Evolutionary conservation across 2,888 invertebrate species (phyloP), one percentile per base, ranked within the genome.

Genomic region (Zygogramma bicolorata): DNA sequence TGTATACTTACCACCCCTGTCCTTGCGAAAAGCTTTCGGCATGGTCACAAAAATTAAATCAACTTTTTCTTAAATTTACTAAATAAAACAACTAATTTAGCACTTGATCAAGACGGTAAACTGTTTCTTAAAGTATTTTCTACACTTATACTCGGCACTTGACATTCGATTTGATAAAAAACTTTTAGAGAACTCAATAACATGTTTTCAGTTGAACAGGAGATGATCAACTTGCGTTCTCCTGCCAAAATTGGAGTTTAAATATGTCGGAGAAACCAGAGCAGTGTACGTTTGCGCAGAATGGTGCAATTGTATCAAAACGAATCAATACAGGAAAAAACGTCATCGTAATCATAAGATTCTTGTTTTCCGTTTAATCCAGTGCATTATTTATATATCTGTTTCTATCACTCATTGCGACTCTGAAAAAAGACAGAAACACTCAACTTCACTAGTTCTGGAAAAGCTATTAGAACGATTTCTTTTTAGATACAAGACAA

Each of bases 61-160:
- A 78, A 78, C 73, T 84, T 84, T 81, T 85, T 83, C 84, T 85
- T 87, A 88, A 88, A 88, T 88, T 88, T 88, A 88, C 88, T 89
- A 86, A 88, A 88, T 85, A 86, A 88, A 88, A 89, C 89, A 88
- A 88, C 87, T 87, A 88, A 88, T 86, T 87, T 87, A 88, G 89
- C 89, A 90, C 90, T 90, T 89, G 90, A 93, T 93, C 93, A 94
- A 92, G 93, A 94, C 87, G 93, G 93, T 89, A 92, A 91, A 92
- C 91, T 91, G 91, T 93, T 92, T 86, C 89, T 88, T 91, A 91
- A 91, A 90, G 89, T 90, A 89, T 91, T 91, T 91, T 90, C 91
- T 89, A 89, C 91, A 89, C 90, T 90, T 90, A 90, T 90, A 90
- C 90, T 90, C 88, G 89, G 88, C 88, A 91, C 91, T 91, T 90